Conservation (phyloP, 2,113 vertebrate genomes). For the Thryonomys swinderianus region DNA sequence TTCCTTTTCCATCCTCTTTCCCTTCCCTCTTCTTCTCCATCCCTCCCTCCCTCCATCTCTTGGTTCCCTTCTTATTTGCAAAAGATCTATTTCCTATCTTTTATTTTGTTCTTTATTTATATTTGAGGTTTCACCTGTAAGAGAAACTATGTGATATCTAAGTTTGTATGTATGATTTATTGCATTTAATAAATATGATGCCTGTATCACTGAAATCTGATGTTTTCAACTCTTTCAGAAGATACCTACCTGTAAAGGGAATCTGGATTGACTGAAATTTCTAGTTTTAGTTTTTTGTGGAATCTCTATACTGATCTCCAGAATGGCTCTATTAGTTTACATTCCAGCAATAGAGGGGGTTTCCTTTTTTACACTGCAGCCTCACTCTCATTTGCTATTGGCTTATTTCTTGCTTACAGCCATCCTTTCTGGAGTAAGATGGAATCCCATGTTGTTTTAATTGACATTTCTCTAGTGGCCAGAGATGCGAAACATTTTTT, state of each 20-base stretch:
- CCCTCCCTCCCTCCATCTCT: neutral
- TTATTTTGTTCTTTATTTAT: neutral
- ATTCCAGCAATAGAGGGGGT: neutral
- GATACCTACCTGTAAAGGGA: neutral
- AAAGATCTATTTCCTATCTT: neutral
- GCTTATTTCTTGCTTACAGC: neutral
- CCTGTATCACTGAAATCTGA: neutral
- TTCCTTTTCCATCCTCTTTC: neutral
- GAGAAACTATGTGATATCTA: neutral
- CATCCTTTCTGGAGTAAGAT: neutral
- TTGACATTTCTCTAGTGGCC: neutral
- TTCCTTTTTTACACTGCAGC: neutral
- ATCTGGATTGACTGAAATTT: neutral
- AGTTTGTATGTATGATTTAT: neutral
- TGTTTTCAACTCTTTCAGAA: neutral
- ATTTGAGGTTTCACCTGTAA: neutral
- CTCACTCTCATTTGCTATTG: neutral
- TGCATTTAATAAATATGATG: neutral
- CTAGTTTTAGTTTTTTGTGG: neutral
- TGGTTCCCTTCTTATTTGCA: neutral
- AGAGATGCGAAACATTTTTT: neutral
- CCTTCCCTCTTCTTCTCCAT: neutral
- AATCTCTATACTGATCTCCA: neutral
- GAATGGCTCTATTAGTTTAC: neutral
- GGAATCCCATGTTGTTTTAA: neutral